Evolutionary conservation across 2,888 invertebrate genomes (phyloP), one percentile per base, ranked within the genome.

Genomic region (Eupeodes luniger): DNA sequence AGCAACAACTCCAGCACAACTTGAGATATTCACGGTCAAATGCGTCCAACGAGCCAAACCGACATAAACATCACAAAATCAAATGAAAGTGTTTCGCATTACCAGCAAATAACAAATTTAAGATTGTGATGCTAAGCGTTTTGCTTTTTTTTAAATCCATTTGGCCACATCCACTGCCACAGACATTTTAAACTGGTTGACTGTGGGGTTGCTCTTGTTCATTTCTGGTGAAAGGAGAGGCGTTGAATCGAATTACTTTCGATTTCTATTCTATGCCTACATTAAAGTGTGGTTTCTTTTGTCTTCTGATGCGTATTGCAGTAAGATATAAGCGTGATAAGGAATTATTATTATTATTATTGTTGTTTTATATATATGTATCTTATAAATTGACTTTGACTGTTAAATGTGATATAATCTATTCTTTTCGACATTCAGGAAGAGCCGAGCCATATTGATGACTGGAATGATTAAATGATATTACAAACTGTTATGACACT

Each of bases 81-180:
- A 67, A 88, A 88, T 85, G 88, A 88, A 88, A 85, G 88, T 88
- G 85, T 77, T 85, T 85, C 75, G 57, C 69, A 81, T 87, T 84
- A 80, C 64, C 19, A 64, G 72, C 53, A 40, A 67, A n/a, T 9
- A 53, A 40, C 53, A 79, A 83, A 72, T 78, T 83, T 67, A 47
- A 70, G 10, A 27, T 27, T 19, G 36, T 55, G 74, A 66, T 66
- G 47, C 67, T 67, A 44, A 80, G 75, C n/a, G 2, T 27, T 27
- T 27, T 3, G 27, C 27, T 27, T 27, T 34, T 70, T 57, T 79
- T 70, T 9, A 53, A 47, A 19, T 59, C 34, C 36, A 12, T 47
- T 19, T 70, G 64, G 57, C 51, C 74, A 78, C 74, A 82, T 51
- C 47, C 51, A 76, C 70, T 77, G 19, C 34, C 53, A 40, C 64